phyloP scores from a whole-genome alignment of 1,140 invertebrate genomes.

The Calliphora vicina region DNA sequence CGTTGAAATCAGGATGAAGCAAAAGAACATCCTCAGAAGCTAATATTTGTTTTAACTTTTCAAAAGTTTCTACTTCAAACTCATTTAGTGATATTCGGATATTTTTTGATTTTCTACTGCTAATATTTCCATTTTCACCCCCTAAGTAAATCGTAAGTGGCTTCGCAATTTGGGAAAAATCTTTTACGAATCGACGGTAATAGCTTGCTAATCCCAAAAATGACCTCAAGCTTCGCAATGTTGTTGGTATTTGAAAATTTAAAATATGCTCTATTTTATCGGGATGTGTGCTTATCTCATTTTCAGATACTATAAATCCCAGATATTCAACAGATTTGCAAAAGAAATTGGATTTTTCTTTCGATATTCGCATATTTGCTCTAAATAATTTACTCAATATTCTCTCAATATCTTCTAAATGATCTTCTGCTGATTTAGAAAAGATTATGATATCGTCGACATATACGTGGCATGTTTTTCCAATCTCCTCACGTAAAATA shows the following conservation, averaged over 20 bases:
- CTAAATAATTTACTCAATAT: background rate
- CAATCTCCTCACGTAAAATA: conserved; percentile 33
- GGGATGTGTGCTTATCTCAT: too few relatives aligned
- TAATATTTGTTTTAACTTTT: background rate
- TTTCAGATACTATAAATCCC: conserved; percentile 22
- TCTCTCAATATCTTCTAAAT: background rate
- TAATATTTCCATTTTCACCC: conserved; percentile 3
- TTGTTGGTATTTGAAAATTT: too few relatives aligned
- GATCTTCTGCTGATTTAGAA: background rate
- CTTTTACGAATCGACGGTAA: conserved; percentile 15
- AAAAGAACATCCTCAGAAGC: conserved; percentile 55
- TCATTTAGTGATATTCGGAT: background rate
- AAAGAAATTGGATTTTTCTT: conserved; percentile 62
- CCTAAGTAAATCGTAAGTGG: background rate
- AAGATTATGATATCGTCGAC: conserved; percentile 39
- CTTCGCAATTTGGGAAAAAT: background rate
- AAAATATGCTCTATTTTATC: too few relatives aligned
- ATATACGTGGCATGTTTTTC: conserved; percentile 38
- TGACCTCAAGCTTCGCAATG: background rate
- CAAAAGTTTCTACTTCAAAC: background rate
- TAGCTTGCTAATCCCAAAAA: background rate
- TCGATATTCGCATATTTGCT: conserved; percentile 2
- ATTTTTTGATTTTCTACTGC: too few relatives aligned
- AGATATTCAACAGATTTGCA: conserved; percentile 43
- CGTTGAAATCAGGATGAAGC: conserved; percentile 36